Evolutionary conservation across 2,113 vertebrate species (phyloP).

Genomic region (Mellivora capensis): DNA sequence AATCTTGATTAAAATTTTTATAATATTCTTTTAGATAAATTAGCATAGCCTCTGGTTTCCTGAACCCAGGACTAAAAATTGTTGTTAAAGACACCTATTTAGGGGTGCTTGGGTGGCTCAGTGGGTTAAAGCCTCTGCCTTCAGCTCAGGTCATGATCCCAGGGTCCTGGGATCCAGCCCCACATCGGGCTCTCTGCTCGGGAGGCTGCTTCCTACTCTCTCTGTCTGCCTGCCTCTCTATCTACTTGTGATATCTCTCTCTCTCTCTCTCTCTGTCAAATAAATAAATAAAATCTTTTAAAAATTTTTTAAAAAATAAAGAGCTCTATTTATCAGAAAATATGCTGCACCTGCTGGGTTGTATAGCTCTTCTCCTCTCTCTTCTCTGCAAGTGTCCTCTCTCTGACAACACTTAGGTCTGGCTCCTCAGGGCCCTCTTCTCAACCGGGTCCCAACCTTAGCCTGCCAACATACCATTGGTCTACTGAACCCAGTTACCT

Average conservation of each 20-base stretch:
- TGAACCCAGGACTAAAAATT: not conserved
- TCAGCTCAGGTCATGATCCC: too few relatives aligned
- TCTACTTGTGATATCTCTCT: too few relatives aligned
- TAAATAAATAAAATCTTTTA: too few relatives aligned
- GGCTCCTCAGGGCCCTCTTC: not conserved
- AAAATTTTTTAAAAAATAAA: not conserved
- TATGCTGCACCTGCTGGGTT: accelerated
- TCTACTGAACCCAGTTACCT: not conserved
- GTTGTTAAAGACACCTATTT: not conserved
- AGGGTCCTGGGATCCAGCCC: too few relatives aligned
- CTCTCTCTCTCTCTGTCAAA: too few relatives aligned
- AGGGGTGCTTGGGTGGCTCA: too few relatives aligned
- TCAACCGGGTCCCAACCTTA: not conserved
- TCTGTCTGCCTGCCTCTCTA: too few relatives aligned
- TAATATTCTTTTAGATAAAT: not conserved
- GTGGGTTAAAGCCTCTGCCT: too few relatives aligned
- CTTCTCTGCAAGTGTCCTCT: not conserved
- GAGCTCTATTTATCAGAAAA: not conserved
- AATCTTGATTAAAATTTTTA: not conserved
- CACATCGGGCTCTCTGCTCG: too few relatives aligned
- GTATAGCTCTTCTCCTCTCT: not conserved
- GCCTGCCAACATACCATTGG: not conserved
- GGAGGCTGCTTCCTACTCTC: too few relatives aligned
- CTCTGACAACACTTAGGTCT: not conserved
- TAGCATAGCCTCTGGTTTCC: not conserved